Evolutionary conservation across 2,797 vertebrate species (phyloP).

Genomic region (Xerus rutilus): DNA sequence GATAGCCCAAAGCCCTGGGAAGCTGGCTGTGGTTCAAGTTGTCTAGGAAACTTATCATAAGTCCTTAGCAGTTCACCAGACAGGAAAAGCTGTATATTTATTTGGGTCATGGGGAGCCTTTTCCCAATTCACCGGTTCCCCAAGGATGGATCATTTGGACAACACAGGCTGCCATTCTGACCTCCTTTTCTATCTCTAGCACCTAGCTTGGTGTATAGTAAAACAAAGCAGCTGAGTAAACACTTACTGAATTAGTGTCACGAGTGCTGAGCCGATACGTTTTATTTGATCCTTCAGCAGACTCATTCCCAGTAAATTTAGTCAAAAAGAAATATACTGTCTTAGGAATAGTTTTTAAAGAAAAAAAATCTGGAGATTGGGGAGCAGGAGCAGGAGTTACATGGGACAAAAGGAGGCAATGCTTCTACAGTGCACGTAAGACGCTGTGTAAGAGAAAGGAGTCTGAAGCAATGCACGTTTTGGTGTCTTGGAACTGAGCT

Average conservation of each 20-base stretch:
- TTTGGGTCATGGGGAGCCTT: neutral
- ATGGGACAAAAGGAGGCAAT: neutral
- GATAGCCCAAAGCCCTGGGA: neutral
- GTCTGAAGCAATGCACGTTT: neutral
- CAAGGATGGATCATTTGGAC: neutral
- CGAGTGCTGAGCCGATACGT: neutral
- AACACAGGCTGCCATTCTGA: neutral
- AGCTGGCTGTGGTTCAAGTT: slow-evolving; percentile 28
- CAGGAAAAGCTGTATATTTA: neutral
- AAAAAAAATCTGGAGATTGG: neutral
- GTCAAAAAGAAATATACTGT: neutral
- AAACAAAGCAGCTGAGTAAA: neutral
- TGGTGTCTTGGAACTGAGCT: neutral
- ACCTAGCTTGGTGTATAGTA: neutral
- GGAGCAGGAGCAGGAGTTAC: neutral
- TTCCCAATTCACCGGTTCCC: neutral
- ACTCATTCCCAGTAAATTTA: slow-evolving; percentile 1
- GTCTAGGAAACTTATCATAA: slow-evolving; percentile 30
- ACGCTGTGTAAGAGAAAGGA: neutral
- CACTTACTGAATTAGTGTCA: neutral
- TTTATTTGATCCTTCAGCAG: slow-evolving; percentile 24
- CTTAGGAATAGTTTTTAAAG: neutral
- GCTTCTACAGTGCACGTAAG: neutral
- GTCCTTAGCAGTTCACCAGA: neutral
- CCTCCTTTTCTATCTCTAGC: neutral